Percentiles rank a stretch among this genome's conserved stretches.
Conservation (phyloP, 2,113 vertebrate species). For the Podilymbus podiceps region DNA sequence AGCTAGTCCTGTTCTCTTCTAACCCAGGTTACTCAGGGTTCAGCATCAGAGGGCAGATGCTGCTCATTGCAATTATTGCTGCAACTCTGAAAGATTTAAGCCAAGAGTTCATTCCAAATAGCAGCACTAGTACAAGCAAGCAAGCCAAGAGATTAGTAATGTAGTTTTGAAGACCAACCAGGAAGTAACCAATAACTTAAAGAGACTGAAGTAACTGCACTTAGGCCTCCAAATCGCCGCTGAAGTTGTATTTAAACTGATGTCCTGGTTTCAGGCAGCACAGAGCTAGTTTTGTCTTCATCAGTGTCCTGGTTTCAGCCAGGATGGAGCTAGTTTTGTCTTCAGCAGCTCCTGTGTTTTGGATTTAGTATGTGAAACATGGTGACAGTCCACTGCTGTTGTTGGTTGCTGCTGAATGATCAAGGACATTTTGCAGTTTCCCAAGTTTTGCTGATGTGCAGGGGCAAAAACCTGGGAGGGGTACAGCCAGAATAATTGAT, state of each 20-base stretch:
- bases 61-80: background rate
- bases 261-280: no score
- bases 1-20: background rate
- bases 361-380: no score
- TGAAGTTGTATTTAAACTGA: background rate
- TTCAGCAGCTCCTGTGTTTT: no score
- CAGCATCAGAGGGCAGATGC: background rate
- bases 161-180: background rate
- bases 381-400: no score
- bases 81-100: background rate
- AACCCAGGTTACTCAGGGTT: background rate
- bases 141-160: background rate
- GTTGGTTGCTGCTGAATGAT: no score
- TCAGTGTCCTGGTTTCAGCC: no score
- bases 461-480: no score
- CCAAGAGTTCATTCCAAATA: background rate
- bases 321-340: no score
- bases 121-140: background rate
- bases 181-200: background rate
- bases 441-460: no score
- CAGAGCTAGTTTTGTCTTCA: no score
- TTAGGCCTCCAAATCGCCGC: background rate
- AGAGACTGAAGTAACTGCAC: background rate
- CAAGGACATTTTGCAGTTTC: no score
- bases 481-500: no score